These are phyloP conservation scores for Meriones psammophilus DNA, from an alignment of 2,797 vertebrate genomes.

Conservation along the genomic window DNA sequence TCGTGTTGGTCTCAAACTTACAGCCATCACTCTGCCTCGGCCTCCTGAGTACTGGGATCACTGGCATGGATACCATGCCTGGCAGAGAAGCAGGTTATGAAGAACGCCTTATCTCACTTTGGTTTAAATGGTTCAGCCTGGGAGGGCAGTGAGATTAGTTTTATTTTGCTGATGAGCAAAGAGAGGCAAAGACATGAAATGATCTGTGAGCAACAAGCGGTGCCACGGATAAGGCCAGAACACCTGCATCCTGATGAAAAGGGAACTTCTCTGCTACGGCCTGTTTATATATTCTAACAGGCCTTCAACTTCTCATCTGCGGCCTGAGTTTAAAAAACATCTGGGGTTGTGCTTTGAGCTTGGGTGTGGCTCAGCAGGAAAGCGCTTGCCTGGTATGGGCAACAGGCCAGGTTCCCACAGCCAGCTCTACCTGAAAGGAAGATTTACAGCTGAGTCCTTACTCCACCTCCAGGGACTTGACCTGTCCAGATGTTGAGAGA, in stretches of 20 bases:
- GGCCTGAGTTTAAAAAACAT: not conserved
- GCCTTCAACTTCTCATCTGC: not conserved
- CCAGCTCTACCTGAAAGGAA: not conserved
- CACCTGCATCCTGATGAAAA: not conserved
- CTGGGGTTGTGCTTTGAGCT: not conserved
- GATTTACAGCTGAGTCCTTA: not conserved
- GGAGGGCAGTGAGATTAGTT: not conserved
- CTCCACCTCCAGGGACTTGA: not conserved
- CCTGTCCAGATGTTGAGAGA: not conserved
- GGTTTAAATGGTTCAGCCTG: not conserved
- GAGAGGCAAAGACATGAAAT: not conserved
- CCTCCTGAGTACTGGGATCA: not conserved
- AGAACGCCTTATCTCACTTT: not conserved
- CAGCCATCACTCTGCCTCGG: not conserved
- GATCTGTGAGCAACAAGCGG: not conserved
- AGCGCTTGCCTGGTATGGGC: not conserved
- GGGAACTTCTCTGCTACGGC: not conserved
- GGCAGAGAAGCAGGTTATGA: not conserved
- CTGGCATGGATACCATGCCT: not conserved
- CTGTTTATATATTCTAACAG: not conserved
- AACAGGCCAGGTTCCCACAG: not conserved
- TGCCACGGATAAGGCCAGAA: not conserved
- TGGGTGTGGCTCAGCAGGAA: not conserved
- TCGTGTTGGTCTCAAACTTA: not conserved
- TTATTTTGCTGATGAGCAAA: not conserved